A percentile compares a stretch with the other conserved stretches of the same genome.
phyloP scores from a whole-genome alignment of 2,113 vertebrate genomes.

The Malurus cyaneus region DNA sequence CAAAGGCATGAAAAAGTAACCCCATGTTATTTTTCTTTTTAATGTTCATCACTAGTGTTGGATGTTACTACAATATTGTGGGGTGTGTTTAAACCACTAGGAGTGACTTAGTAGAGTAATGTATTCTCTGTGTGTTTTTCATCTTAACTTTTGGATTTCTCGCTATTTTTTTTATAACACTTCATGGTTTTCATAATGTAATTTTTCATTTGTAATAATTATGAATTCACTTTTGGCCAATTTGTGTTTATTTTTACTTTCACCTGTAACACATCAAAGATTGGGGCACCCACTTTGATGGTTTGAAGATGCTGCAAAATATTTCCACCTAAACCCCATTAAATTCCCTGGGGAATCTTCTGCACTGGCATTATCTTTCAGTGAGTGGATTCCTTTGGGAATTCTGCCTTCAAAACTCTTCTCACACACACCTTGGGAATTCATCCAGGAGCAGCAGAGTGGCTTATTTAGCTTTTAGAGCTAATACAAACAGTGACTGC shows the following conservation, averaged over 20 bases:
- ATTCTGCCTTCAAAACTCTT: background rate
- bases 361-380: background rate
- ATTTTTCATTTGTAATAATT: background rate
- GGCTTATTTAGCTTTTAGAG: background rate
- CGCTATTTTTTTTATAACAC: background rate
- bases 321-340: background rate
- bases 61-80: background rate
- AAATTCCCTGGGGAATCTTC: background rate
- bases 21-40: background rate
- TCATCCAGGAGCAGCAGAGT: background rate
- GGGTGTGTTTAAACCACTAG: background rate
- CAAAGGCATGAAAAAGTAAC: background rate
- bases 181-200: background rate
- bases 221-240: background rate
- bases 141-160: background rate
- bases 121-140: background rate
- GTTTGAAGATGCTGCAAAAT: background rate
- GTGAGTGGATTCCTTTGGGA: background rate
- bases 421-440: background rate
- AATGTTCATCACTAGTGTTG: background rate
- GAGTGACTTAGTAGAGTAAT: background rate
- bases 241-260: background rate
- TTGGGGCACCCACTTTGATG: background rate
- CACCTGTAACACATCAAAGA: background rate
- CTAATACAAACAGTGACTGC: accelerated